A percentile compares a stretch with the other conserved stretches of the same genome.
phyloP scores from a whole-genome alignment of 2,113 vertebrate species.

The Sander lucioperca region DNA sequence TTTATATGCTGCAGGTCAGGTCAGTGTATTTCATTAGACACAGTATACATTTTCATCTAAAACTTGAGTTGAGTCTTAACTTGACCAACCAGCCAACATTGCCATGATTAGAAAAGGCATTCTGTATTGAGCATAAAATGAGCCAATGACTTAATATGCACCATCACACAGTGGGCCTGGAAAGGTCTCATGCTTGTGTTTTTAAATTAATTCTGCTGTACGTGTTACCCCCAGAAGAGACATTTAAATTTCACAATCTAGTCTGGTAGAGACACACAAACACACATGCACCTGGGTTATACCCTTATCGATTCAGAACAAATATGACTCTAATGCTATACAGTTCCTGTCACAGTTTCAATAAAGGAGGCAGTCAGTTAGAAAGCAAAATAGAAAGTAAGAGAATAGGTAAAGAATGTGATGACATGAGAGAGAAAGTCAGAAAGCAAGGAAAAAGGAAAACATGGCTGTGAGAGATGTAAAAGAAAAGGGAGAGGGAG shows the following conservation, averaged over 20 bases:
- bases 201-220: background rate
- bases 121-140: background rate
- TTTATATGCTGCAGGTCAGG: background rate
- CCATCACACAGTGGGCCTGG: background rate
- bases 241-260: background rate
- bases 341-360: conserved; percentile 26
- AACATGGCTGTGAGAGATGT: background rate
- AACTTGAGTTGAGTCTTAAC: background rate
- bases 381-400: background rate
- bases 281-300: background rate
- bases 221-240: background rate
- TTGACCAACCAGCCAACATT: background rate
- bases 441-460: background rate
- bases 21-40: background rate
- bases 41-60: background rate
- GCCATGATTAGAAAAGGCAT: background rate
- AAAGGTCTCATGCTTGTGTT: background rate
- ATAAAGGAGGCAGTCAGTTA: conserved; percentile 7
- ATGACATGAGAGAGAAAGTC: background rate
- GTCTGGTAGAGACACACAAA: background rate
- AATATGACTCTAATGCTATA: conserved; percentile 9
- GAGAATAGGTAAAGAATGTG: background rate
- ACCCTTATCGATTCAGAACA: conserved; percentile 14
- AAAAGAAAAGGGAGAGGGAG: conserved; percentile 13
- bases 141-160: background rate